Evolutionary conservation across 2,113 vertebrate genomes (phyloP).

Genomic region (Oreochromis tanganicae): DNA sequence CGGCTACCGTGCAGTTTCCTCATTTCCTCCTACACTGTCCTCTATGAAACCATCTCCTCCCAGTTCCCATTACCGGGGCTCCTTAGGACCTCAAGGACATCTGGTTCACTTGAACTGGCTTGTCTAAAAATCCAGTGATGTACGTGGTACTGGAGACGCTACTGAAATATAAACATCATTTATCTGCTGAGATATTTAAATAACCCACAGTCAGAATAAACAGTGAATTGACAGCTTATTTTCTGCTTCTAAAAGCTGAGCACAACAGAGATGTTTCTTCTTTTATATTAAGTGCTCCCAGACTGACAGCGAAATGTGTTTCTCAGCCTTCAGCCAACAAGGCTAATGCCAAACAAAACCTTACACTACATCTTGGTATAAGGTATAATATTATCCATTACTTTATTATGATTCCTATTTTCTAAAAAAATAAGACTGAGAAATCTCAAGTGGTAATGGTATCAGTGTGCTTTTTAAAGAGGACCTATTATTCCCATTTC

Average conservation of each 20-base stretch:
- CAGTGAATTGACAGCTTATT: not conserved
- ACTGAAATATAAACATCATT: not conserved
- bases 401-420: not conserved
- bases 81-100: slow-evolving; percentile 68
- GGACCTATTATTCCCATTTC: not conserved
- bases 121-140: not conserved
- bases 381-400: not conserved
- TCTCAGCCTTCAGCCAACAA: not conserved
- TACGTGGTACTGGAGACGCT: not conserved
- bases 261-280: not conserved
- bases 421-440: not conserved
- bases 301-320: not conserved
- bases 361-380: not conserved
- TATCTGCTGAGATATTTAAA: not conserved
- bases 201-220: not conserved
- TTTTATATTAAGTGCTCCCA: not conserved
- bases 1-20: not conserved
- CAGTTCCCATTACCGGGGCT: slow-evolving; percentile 43
- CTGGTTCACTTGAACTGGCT: slow-evolving; percentile 25
- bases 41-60: slow-evolving; percentile 5
- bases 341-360: not conserved
- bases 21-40: slow-evolving; percentile 25
- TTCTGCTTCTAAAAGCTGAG: not conserved
- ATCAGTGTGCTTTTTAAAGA: not conserved
- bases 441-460: not conserved